Percentiles rank a stretch among this genome's conserved stretches.
Evolutionary conservation across 2,113 vertebrate species (phyloP).

Genomic region (Xenotilapia caudafasciata): DNA sequence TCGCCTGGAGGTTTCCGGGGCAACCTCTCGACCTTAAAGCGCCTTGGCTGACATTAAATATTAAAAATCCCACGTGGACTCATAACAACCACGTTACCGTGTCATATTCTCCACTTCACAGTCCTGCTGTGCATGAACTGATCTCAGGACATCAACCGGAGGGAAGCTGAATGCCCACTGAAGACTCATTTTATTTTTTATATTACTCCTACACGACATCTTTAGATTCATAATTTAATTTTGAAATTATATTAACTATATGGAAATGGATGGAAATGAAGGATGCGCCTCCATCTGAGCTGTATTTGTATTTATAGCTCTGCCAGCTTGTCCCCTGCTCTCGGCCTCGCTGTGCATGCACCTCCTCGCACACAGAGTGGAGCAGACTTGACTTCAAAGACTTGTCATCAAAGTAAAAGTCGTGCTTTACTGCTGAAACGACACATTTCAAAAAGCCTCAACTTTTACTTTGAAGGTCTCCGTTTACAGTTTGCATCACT

Average conservation of each 20-base stretch:
- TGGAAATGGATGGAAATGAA: background rate
- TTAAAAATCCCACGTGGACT: background rate
- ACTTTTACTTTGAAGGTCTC: background rate
- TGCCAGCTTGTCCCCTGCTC: rapidly evolving
- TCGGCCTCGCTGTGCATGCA: rapidly evolving
- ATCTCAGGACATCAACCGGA: background rate
- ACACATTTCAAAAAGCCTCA: background rate
- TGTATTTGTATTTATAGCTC: background rate
- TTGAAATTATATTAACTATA: background rate
- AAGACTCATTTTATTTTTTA: background rate
- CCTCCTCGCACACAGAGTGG: background rate
- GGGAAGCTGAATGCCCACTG: background rate
- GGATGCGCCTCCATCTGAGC: background rate
- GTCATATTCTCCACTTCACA: background rate
- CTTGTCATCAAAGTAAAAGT: background rate
- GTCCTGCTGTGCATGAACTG: background rate
- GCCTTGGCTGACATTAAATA: background rate
- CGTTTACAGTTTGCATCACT: background rate
- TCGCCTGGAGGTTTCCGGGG: slow-evolving; percentile 71
- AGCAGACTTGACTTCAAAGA: background rate
- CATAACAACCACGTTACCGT: rapidly evolving
- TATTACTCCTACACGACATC: rapidly evolving
- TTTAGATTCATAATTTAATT: background rate
- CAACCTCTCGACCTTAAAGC: slow-evolving; percentile 48
- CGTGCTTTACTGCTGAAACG: background rate